These are phyloP conservation scores for Odocoileus virginianus DNA, from an alignment of 2,113 vertebrate species.

Conservation along the genomic window DNA sequence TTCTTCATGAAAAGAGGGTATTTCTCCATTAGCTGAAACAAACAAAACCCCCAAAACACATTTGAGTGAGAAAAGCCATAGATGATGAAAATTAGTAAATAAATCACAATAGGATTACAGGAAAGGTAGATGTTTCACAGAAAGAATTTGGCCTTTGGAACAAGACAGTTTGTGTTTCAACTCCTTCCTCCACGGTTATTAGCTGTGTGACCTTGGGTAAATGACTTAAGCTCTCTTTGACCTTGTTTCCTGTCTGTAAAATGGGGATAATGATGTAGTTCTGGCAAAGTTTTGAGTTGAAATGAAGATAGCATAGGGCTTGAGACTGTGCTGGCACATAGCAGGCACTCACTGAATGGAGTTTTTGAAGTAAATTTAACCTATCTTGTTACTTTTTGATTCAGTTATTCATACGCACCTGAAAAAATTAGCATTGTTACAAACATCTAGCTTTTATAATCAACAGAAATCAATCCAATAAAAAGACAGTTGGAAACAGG, in stretches of 20 bases:
- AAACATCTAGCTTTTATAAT: slow-evolving; percentile 47
- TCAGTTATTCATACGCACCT: not conserved
- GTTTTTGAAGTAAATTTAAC: not conserved
- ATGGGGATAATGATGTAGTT: not conserved
- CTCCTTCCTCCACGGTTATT: not conserved
- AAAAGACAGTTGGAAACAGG: not conserved
- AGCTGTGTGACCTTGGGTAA: not conserved
- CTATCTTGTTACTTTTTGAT: not conserved
- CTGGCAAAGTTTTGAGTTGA: not conserved
- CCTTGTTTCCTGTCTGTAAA: not conserved
- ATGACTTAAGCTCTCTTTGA: not conserved
- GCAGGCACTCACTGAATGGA: not conserved
- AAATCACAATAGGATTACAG: not conserved
- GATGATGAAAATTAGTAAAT: not conserved
- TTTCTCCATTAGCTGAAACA: slow-evolving; percentile 78
- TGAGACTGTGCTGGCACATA: not conserved
- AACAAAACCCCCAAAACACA: not conserved
- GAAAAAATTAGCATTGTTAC: not conserved
- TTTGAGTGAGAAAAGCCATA: not conserved
- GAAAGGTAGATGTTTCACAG: not conserved
- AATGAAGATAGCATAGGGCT: not conserved
- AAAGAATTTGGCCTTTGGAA: not conserved
- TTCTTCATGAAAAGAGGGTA: slow-evolving; percentile 55
- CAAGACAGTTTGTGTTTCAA: not conserved
- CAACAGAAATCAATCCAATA: not conserved